Evolutionary conservation across 1,140 invertebrate genomes (phyloP), one percentile per base, ranked within the genome.

Genomic region (Leguminivora glycinivorella): DNA sequence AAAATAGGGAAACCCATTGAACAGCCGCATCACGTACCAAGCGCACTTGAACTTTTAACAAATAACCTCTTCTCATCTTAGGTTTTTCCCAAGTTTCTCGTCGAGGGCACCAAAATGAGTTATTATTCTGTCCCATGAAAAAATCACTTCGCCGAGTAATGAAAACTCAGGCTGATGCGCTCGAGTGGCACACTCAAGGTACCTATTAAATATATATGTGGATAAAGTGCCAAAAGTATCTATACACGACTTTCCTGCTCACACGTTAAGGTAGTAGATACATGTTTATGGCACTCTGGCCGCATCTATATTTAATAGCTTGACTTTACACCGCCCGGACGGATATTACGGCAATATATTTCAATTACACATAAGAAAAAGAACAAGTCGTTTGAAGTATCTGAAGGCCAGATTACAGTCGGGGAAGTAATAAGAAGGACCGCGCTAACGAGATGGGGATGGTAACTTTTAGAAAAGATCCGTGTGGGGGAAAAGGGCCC

Each of bases 351-450:
- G 86, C 88, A 91, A 91, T 91, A 90, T 91, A 91, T 91, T 90
- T 91, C 88, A 91, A 91, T 91, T 91, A 91, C 88, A 91, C 83
- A 85, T 88, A 89, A 90, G 88, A 91, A 90, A 89, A 91, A 91
- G 88, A 89, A 88, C 89, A 88, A 91, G 87, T 88, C 87, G 82
- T 88, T 88, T 87, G 84, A 87, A 90, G 85, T 91, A 85, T 85
- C 87, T 84, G 84, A 87, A 86, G 81, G 85, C 81, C 87, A 88
- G 87, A 89, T 91, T 89, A 85, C 84, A 86, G 86, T 83, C 84
- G 75, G 81, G 81, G 80, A 88, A 88, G 88, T 86, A 88, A 89
- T 90, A 89, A 89, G 83, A 82, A 86, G 82, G 80, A 77, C 75
- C 73, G 75, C 82, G 79, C 83, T 90, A 90, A 90, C 83, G 83